Evolutionary conservation across 2,797 vertebrate genomes (phyloP).

Genomic region (Thunnus albacares): DNA sequence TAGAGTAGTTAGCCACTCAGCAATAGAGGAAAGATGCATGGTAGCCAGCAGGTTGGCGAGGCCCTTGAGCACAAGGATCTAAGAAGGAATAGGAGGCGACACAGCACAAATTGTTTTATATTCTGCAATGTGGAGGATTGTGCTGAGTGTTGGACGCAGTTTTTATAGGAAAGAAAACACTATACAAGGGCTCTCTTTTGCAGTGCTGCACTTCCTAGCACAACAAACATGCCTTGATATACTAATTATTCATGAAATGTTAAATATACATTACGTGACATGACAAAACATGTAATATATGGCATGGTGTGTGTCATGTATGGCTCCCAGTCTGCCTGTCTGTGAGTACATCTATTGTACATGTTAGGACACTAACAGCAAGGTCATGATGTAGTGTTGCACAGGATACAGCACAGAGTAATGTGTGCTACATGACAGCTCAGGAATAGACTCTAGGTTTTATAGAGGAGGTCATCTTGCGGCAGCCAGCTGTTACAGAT

Average conservation of each 20-base stretch:
- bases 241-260: constrained; percentile 64
- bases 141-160: constrained; percentile 52
- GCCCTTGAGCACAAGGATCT: constrained; percentile 72
- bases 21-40: constrained; percentile 60
- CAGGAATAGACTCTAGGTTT: constrained; percentile 54
- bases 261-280: constrained; percentile 31
- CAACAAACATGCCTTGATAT: constrained; percentile 35
- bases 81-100: constrained; percentile 71
- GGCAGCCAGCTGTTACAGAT: constrained; percentile 65
- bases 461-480: constrained; percentile 65
- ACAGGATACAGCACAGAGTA: constrained; percentile 31
- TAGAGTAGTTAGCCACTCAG: constrained; percentile 75
- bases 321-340: background rate
- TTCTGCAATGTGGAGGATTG: constrained; percentile 60
- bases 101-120: constrained; percentile 74
- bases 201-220: constrained; percentile 26
- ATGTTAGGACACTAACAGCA: constrained; percentile 60
- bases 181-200: constrained; percentile 8
- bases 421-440: constrained; percentile 54
- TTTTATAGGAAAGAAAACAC: constrained; percentile 38
- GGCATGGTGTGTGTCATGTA: constrained; percentile 11
- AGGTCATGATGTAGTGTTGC: constrained; percentile 61
- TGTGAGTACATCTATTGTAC: constrained; percentile 39
- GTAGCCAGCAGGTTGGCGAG: constrained; percentile 74
- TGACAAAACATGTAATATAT: constrained; percentile 24